These are phyloP conservation scores for Nyctalus aviator DNA, from an alignment of 2,797 vertebrate genomes.

Conservation along the genomic window DNA sequence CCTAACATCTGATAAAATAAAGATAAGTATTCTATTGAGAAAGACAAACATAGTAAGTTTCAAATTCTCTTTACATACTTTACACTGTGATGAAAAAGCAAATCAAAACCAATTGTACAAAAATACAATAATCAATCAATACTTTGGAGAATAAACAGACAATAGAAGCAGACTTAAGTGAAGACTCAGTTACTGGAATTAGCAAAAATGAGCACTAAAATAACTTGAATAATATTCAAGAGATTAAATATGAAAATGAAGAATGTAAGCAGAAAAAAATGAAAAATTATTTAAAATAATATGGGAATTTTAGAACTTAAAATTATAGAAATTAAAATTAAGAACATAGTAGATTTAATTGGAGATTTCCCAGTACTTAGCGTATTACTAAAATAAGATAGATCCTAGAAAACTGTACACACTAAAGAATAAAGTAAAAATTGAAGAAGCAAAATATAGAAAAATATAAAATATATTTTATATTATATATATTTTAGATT, in stretches of 20 bases:
- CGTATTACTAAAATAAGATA: neutral
- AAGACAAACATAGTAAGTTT: neutral
- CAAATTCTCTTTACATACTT: neutral
- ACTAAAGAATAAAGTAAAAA: neutral
- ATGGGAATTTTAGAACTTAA: neutral
- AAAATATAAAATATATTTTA: neutral
- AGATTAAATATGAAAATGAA: neutral
- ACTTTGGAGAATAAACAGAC: neutral
- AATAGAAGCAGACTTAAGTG: neutral
- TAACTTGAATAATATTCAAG: neutral
- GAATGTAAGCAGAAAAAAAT: neutral
- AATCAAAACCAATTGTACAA: neutral
- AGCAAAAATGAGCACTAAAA: neutral
- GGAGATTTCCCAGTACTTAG: neutral
- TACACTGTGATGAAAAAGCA: neutral
- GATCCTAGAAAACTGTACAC: neutral
- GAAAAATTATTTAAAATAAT: neutral
- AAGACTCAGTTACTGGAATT: neutral
- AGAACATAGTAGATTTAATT: neutral
- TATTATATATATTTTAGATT: too few species aligned
- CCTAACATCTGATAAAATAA: neutral
- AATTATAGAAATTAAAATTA: conserved; percentile 23
- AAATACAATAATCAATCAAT: neutral
- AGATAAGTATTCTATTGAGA: neutral
- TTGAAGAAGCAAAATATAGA: neutral